Conservation (phyloP, 1,140 invertebrate genomes). For the Pachypsylla venusta region DNA sequence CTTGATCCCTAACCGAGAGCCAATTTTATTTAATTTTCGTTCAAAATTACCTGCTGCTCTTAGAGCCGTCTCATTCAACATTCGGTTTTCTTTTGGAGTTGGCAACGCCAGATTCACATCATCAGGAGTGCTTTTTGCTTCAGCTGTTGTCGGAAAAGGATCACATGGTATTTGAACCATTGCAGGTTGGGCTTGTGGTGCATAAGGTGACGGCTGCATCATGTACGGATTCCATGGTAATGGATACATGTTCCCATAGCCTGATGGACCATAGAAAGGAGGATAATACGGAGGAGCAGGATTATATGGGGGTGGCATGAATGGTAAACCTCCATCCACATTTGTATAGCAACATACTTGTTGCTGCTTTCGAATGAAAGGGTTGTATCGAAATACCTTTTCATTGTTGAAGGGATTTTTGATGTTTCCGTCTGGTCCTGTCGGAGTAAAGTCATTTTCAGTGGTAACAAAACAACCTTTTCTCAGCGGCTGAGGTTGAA, state of each 20-base stretch:
- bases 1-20: too few relatives aligned
- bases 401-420: neutral
- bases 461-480: neutral
- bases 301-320: neutral
- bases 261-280: neutral
- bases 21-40: neutral
- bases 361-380: neutral
- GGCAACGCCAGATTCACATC: neutral
- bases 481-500: neutral
- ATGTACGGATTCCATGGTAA: neutral
- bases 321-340: neutral
- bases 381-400: neutral
- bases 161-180: neutral
- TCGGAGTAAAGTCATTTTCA: neutral
- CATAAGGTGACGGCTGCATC: neutral
- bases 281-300: neutral
- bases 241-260: neutral
- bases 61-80: neutral
- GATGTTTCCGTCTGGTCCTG: neutral
- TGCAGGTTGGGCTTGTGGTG: too few relatives aligned
- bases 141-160: neutral
- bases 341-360: slow-evolving; percentile 1
- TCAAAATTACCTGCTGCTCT: neutral
- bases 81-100: neutral
- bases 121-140: neutral